Evolutionary conservation across 2,113 vertebrate genomes (phyloP).

Genomic region (zebrafish (Danio rerio)): GRCz12tu NC_133198.1:31470501-31471000

Average conservation of each 20-base stretch:
- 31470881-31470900: neutral
- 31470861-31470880: neutral
- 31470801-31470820: neutral
- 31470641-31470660: neutral
- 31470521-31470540: too few relatives aligned
- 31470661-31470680: neutral
- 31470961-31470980: constrained; percentile 98
- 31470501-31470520: too few relatives aligned
- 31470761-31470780: constrained; percentile 81
- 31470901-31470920: constrained; percentile 47
- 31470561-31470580: too few relatives aligned
- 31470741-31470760: constrained; percentile 78
- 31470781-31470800: neutral
- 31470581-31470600: too few relatives aligned
- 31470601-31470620: neutral
- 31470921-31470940: constrained; percentile 95
- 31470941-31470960: constrained; percentile 99
- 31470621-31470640: constrained; percentile 41
- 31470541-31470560: too few relatives aligned
- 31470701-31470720: constrained; percentile 5
- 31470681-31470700: neutral
- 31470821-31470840: neutral
- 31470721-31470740: constrained; percentile 80
- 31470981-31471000: constrained; percentile 99
- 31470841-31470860: neutral